Base-by-base conservation (phyloP, 2,797 vertebrate species). In the Betta splendens region DNA sequence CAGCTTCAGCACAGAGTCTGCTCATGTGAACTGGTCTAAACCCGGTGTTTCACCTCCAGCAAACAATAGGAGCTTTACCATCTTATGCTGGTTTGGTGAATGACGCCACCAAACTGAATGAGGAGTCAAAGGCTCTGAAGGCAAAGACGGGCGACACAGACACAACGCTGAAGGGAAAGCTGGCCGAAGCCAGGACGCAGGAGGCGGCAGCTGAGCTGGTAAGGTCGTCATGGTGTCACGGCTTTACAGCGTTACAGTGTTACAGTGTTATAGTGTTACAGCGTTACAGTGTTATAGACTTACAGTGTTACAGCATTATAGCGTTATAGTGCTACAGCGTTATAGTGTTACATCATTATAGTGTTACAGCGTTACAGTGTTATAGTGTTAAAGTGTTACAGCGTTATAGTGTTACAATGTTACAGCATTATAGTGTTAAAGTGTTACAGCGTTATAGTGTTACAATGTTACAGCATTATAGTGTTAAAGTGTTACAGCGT, bases 121-220 rank as follows among this genome's bases (percentile, higher is more conserved):
- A 28, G 2, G 81, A 75, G 0, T 26, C 75, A 0, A 39, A 48
- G 9, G 42, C 23, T 2, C 67, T 92, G 43, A 76, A 29, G 35
- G 26, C 6, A 0, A 9, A 28, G 26, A 57, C 75, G 0, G 18
- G 0, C 0, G 11, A 2, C 0, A 28, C 58, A 0, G 40, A 29
- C 0, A 39, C 7, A 22, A 38, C 42, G 1, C 5, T 91, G 23
- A 7, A 3, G 0, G 6, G 2, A 0, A 64, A 86, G 47, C 68
- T 72, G 53, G 52, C 52, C 0, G 11, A 26, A 0, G 80, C 73
- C 4, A 17, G 20, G 18, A 22, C 0, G 22, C 64, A 79, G 62
- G 21, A 69, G 32, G 32, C 15, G 0, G 52, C 71, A 0, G 86
- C 85, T 0, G 10, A 66, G 20, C 29, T 89, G 84, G 92, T 93